These are phyloP conservation scores for Himantopus leucocephalus DNA, from an alignment of 2,113 vertebrate species.

Conservation along the genomic window DNA sequence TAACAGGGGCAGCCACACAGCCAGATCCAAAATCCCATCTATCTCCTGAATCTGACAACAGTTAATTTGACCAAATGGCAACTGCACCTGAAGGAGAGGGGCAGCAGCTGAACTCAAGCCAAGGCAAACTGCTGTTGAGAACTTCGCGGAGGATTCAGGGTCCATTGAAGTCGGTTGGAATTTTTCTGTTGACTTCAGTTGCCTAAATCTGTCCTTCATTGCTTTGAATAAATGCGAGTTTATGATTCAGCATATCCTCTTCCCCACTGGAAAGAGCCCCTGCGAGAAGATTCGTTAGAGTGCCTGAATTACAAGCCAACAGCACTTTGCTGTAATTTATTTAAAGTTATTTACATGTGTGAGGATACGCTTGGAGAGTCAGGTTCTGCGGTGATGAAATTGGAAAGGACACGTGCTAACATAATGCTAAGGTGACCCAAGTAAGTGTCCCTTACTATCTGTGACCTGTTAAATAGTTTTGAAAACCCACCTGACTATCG, in stretches of 20 bases:
- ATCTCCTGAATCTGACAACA: background rate
- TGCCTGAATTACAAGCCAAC: background rate
- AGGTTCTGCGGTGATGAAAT: background rate
- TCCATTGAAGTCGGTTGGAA: background rate
- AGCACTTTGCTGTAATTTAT: background rate
- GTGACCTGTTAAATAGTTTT: background rate
- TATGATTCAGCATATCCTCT: background rate
- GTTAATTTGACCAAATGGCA: slow-evolving; percentile 2
- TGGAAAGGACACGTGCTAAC: background rate
- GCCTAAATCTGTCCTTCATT: background rate
- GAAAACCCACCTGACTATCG: background rate
- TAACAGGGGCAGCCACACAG: background rate
- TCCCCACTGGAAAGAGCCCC: background rate
- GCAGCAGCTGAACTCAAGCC: background rate
- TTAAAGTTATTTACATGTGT: background rate
- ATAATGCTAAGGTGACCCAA: background rate
- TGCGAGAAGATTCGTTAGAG: background rate
- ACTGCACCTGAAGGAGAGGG: background rate
- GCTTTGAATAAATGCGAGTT: background rate
- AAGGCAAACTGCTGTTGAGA: background rate
- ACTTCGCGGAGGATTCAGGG: background rate
- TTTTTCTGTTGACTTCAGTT: background rate
- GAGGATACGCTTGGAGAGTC: background rate
- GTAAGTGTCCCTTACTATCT: background rate
- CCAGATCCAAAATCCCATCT: background rate